These are phyloP conservation scores for Lottia gigantea DNA, from an alignment of 2,888 invertebrate genomes.

Conservation along the genomic window DNA sequence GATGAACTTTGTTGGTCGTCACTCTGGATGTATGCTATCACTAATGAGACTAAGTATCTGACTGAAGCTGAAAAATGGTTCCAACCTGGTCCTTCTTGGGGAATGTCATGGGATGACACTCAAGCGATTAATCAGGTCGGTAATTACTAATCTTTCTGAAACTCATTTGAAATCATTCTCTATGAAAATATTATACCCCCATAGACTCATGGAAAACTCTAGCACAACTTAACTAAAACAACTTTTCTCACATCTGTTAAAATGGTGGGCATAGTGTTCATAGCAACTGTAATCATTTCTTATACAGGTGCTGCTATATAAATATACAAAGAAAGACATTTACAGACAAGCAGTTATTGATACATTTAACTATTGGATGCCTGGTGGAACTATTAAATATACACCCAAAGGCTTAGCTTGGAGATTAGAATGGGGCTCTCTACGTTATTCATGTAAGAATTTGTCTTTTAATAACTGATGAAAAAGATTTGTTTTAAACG, in stretches of 20 bases:
- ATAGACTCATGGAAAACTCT: too few relatives aligned
- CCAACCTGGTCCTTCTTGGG: slow-evolving; percentile 40
- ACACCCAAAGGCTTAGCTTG: slow-evolving; percentile 59
- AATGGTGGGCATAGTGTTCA: too few relatives aligned
- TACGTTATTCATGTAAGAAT: slow-evolving; percentile 47
- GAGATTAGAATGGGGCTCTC: slow-evolving; percentile 55
- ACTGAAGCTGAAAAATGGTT: slow-evolving; percentile 39
- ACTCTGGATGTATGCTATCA: slow-evolving; percentile 53
- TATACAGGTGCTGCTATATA: slow-evolving; percentile 44
- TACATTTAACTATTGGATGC: slow-evolving; percentile 51
- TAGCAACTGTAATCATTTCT: too few relatives aligned
- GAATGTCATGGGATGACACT: slow-evolving; percentile 55
- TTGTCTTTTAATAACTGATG: too few relatives aligned
- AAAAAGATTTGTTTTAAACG: too few relatives aligned
- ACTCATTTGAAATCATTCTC: neutral
- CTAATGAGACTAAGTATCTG: slow-evolving; percentile 46
- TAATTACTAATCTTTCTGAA: too few relatives aligned
- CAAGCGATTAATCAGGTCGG: slow-evolving; percentile 40
- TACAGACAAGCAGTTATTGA: slow-evolving; percentile 47
- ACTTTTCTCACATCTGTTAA: neutral
- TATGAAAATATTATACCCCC: too few relatives aligned
- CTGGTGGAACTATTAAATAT: slow-evolving; percentile 51
- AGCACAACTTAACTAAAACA: too few relatives aligned
- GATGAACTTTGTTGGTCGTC: slow-evolving; percentile 59
- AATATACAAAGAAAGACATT: slow-evolving; percentile 42